Percentiles rank a stretch among this genome's conserved stretches.
These are phyloP conservation scores for Edolisoma coerulescens DNA, from an alignment of 2,113 vertebrate genomes.

Conservation along the genomic window DNA sequence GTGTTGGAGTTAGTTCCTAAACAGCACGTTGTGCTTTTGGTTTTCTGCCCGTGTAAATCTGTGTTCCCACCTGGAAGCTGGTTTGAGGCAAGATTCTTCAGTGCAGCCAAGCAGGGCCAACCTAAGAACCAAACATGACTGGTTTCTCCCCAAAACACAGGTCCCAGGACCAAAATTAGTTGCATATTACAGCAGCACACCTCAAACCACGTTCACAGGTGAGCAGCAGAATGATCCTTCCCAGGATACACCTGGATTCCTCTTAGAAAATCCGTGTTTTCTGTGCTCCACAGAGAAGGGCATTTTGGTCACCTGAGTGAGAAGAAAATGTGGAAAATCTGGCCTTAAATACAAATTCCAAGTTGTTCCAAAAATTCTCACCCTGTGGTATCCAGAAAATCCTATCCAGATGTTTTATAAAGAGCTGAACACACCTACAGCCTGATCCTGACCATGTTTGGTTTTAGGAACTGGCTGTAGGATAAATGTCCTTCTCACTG, in stretches of 20 bases:
- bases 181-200: accelerated
- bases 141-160: neutral
- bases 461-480: neutral
- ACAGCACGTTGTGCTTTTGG: accelerated
- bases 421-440: neutral
- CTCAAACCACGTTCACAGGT: neutral
- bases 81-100: neutral
- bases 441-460: neutral
- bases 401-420: neutral
- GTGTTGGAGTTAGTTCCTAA: neutral
- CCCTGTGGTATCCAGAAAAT: neutral
- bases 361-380: neutral
- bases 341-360: neutral
- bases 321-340: neutral
- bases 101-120: neutral
- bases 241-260: neutral
- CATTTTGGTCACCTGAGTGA: neutral
- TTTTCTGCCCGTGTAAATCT: neutral
- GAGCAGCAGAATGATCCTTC: neutral
- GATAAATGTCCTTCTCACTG: neutral
- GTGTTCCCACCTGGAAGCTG: neutral
- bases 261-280: neutral
- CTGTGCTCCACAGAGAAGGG: neutral
- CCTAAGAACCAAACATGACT: neutral
- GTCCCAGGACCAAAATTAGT: neutral